Conservation (phyloP, 2,113 vertebrate species). For the Formicarius rufipectus region DNA sequence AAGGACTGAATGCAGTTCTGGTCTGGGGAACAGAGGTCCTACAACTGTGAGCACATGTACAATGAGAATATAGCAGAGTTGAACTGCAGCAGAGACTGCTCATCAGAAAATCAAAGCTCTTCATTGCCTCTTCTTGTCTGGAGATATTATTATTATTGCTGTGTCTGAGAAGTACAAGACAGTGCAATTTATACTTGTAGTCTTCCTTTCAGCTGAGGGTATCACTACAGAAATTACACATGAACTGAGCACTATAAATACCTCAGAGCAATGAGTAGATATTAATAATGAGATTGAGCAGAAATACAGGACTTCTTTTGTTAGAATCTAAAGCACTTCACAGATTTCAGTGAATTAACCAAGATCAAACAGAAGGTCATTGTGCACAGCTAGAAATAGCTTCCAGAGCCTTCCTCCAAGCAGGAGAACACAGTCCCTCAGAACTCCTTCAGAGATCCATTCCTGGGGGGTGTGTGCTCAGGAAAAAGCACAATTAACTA, state of each 20-base stretch:
- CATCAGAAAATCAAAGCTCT: conserved; percentile 4
- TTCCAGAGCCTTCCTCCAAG: conserved; percentile 26
- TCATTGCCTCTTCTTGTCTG: neutral
- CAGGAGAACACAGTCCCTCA: neutral
- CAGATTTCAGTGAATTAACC: conserved; percentile 10
- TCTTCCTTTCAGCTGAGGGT: conserved; percentile 11
- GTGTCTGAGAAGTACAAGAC: neutral
- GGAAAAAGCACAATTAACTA: neutral
- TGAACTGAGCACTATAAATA: neutral
- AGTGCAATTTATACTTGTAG: neutral
- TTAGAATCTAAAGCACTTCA: conserved; percentile 18
- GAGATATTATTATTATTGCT: neutral
- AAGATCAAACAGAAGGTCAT: conserved; percentile 51
- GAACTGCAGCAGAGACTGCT: neutral
- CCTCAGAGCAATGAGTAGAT: conserved; percentile 3
- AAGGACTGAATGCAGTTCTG: neutral
- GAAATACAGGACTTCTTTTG: conserved; percentile 11
- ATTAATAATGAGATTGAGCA: conserved; percentile 36
- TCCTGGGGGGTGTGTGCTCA: conserved; percentile 8
- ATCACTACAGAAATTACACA: neutral
- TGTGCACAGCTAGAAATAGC: conserved; percentile 10
- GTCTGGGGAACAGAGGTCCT: neutral
- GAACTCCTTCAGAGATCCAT: neutral
- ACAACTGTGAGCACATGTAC: neutral
- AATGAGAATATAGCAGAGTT: neutral